Conservation (phyloP, 2,797 vertebrate genomes). For the Melanotaenia maccullochi region DNA sequence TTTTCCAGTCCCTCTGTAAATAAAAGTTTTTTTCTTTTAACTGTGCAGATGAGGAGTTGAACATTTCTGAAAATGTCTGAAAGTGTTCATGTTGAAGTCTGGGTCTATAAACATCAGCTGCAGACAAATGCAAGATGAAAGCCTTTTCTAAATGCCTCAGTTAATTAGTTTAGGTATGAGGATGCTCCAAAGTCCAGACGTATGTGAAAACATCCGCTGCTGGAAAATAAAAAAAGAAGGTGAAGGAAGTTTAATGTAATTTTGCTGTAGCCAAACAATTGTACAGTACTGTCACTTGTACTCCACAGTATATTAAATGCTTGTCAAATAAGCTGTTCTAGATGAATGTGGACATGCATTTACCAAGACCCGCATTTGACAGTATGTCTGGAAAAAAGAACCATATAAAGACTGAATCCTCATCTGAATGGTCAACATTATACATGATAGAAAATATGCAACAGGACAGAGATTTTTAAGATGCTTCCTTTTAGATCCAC, state of each 20-base stretch:
- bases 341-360: neutral
- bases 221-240: neutral
- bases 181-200: neutral
- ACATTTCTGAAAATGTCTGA: neutral
- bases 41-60: neutral
- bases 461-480: neutral
- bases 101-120: neutral
- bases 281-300: neutral
- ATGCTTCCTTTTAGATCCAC: neutral
- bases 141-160: neutral
- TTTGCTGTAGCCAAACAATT: neutral
- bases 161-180: neutral
- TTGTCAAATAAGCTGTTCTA: neutral
- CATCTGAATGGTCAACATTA: neutral
- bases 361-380: neutral
- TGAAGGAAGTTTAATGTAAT: neutral
- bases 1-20: neutral
- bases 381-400: neutral
- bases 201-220: neutral
- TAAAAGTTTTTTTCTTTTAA: neutral
- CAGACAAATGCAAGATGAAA: neutral
- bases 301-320: neutral
- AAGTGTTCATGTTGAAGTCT: neutral
- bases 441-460: neutral
- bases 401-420: neutral